Conservation (phyloP, 2,797 vertebrate species). For the Pagetopsis macropterus region DNA sequence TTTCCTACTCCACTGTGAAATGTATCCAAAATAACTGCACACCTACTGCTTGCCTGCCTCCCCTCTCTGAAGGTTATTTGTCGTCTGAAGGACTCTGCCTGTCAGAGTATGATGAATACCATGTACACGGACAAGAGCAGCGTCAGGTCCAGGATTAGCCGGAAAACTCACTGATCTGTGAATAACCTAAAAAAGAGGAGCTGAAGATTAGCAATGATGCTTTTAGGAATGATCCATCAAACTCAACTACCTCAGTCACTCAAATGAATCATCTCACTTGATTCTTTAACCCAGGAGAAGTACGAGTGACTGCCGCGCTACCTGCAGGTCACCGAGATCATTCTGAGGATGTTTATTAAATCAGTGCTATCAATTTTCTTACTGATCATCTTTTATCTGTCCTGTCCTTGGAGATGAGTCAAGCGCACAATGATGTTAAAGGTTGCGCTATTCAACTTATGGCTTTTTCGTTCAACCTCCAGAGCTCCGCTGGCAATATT, state of each 20-base stretch:
- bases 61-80: constrained; percentile 99
- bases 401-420: constrained; percentile 83
- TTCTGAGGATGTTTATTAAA: constrained; percentile 87
- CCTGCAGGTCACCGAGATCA: constrained; percentile 84
- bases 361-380: constrained; percentile 86
- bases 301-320: constrained; percentile 85
- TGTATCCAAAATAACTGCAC: constrained; percentile 99
- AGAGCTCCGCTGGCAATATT: constrained; percentile 69
- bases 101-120: constrained; percentile 99
- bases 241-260: constrained; percentile 98
- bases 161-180: constrained; percentile 99
- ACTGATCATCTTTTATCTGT: constrained; percentile 87
- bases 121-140: constrained; percentile 99
- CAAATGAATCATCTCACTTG: constrained; percentile 99
- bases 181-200: constrained; percentile 99
- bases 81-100: constrained; percentile 99
- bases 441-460: constrained; percentile 81
- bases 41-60: constrained; percentile 95
- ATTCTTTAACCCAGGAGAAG: constrained; percentile 91
- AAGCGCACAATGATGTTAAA: constrained; percentile 83
- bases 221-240: constrained; percentile 99
- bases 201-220: constrained; percentile 99
- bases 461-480: constrained; percentile 75
- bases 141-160: constrained; percentile 99
- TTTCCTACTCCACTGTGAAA: constrained; percentile 96